Evolutionary conservation across 2,888 invertebrate genomes (phyloP), one percentile per base, ranked within the genome.

Genomic region (Ormia ochracea): DNA sequence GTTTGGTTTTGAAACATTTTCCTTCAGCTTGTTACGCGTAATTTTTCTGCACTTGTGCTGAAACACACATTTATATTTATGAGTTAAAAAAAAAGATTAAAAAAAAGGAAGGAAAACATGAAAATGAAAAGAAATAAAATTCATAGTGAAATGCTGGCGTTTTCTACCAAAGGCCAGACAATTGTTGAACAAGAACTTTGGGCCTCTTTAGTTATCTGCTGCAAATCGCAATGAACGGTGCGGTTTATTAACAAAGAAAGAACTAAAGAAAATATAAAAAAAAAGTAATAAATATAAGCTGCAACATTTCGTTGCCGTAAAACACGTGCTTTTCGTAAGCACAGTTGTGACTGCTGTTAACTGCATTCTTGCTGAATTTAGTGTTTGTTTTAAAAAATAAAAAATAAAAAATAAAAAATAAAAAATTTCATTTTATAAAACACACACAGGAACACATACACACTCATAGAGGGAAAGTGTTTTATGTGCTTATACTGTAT

Each of bases 161-260:
- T 73, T 76, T 56, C 41, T 33, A 75, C 21, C 56, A 74, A 56
- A 80, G 72, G 77, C 80, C 77, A 74, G 74, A 66, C 74, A 68
- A 77, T 80, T 80, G 77, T 77, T 77, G 80, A 80, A 68, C 66
- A 77, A 80, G 56, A 63, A 68, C 72, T 80, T 80, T 66, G 75
- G 63, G 80, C 78, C 78, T 66, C 74, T 78, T 68, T 80, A 82
- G 82, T 82, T 80, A 69, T 77, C 73, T 77, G 74, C 77, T 80
- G 82, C 73, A 80, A 80, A 54, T 82, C 78, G 77, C 43, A 58
- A 68, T 58, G 80, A 81, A 74, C 80, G 80, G 74, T 77, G 61
- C 68, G 72, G 61, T 78, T 73, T 79, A 41, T 21, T 21, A 4
- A 50, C 54, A 43, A 23, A 36, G 65, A 38, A 7, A 33, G n/a